Evolutionary conservation across 2,888 invertebrate genomes (phyloP), one percentile per base, ranked within the genome.

Genomic region (Criorhina ranunculi): DNA sequence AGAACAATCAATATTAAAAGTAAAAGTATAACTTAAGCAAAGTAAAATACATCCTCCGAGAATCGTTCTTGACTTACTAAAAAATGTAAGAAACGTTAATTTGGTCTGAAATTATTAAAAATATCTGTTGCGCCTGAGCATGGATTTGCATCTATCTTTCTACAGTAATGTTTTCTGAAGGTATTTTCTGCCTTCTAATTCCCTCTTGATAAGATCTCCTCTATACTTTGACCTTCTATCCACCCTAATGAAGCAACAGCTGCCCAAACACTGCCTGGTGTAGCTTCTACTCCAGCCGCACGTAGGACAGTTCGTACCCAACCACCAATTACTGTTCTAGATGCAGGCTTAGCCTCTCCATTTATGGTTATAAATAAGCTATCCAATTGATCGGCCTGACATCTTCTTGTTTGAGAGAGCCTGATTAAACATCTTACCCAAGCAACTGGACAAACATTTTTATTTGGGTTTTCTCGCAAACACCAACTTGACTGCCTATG

Each of bases 401-500:
- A 2, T 55, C 73, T 64, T 29, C 44, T 55, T 1, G 12, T n/a
- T 6, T 75, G 7, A 12, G 44, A 57, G 8, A 66, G 44, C 5
- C 5, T 15, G 5, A 75, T n/a, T 44, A 35, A 24, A 7, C 31
- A 9, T 19, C 33, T 66, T 57, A 55, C 2, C 49, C 57, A 49
- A 17, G 19, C 15, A 7, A 64, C 57, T 0, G 64, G 55, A 8
- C 57, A 64, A 1, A 75, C 19, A 6, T 15, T 55, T n/a, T 35
- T 64, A 24, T 73, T 46, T 33, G 9, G 1, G 5, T 55, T n/a
- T n/a, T 19, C 57, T 3, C 11, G 9, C 24, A 66, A 19, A 5
- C 46, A 49, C 59, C 77, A 69, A 44, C 59, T 51, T n/a, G 70
- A 72, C 17, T 76, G 67, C 35, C 53, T 57, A 29, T 44, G 42